phyloP scores from a whole-genome alignment of 2,797 vertebrate species.

The Leucoraja ocellata region DNA sequence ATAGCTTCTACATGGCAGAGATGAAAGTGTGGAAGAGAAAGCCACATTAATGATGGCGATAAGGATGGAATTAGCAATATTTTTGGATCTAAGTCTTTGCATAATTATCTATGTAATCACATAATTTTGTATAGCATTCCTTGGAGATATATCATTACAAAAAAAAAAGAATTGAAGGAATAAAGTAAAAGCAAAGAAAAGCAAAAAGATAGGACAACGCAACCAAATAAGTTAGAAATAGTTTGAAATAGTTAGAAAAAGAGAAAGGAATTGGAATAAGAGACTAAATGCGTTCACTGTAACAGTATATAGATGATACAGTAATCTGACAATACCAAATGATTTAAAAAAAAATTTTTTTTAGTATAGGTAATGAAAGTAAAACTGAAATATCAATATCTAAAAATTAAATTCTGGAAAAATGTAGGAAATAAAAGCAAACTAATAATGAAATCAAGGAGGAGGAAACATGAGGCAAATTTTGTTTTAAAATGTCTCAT shows the following conservation, averaged over 20 bases:
- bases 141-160: background rate
- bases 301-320: background rate
- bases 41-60: background rate
- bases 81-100: background rate
- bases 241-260: background rate
- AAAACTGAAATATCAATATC: background rate
- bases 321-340: background rate
- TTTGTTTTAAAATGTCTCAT: background rate
- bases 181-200: background rate
- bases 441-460: background rate
- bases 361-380: background rate
- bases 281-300: background rate
- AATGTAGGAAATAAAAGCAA: background rate
- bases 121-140: background rate
- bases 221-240: background rate
- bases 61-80: background rate
- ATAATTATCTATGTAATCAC: background rate
- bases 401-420: no score
- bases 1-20: background rate
- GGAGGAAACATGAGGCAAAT: background rate
- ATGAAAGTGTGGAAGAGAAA: background rate
- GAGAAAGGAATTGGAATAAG: background rate
- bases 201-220: background rate
- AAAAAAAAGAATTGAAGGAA: background rate
- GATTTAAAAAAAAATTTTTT: background rate